Base-by-base conservation (phyloP, 2,888 invertebrate genomes). In the Rhamphomyia laevipes region DNA sequence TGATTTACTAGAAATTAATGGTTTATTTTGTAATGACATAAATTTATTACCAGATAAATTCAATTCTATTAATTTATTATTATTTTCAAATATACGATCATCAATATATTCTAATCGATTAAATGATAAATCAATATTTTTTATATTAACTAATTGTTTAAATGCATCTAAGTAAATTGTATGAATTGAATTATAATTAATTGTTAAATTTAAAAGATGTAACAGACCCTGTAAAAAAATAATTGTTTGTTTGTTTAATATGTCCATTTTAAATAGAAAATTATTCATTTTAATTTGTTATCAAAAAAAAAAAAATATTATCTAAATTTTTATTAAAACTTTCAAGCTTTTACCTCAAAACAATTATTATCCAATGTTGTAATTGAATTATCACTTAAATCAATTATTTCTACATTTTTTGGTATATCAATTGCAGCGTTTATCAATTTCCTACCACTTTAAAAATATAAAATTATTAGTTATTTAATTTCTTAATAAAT, bases 41-140 rank as follows among this genome's bases (percentile, higher is more conserved):
- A 82, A 76, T 49, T 80, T 77, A 59, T 82, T 82, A 13, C 76
- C 76, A 41, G 77, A 77, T 48, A 82, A 63, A 60, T 81, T 80
- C 1, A 82, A 63, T 43, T 70, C 71, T 18, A 71, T 63, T 9
- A 82, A 63, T 17, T 70, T 65, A 3, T 68, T 67, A 16, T 80
- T 77, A 35, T 75, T 71, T 65, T 74, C 76, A 57, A 82, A 78
- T 49, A 82, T 55, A 43, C 65, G 58, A 41, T 65, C 64, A 52
- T 71, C 69, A 31, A 82, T 65, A 51, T 73, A 75, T 59, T 80
- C 73, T 46, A 82, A 64, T 23, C 77, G 73, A 59, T 82, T 82
- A 57, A 73, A 74, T 43, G 81, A 78, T 30, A 82, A 67, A 63
- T 82, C 78, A 47, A 82, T 59, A 12, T 73, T 72, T 41, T 65